phyloP scores from a whole-genome alignment of 2,888 invertebrate genomes.

The Eledona agricola region DNA sequence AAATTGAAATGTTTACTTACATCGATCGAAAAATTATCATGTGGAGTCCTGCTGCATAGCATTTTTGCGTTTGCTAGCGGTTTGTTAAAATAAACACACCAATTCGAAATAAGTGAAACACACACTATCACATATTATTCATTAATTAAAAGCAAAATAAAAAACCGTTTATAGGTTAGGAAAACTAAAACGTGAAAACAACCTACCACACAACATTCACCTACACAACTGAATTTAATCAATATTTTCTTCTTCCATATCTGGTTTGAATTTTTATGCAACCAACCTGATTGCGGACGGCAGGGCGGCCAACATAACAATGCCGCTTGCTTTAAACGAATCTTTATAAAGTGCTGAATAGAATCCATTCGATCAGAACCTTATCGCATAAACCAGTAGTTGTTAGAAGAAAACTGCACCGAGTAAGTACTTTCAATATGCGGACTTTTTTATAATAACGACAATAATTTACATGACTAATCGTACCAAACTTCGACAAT shows the following conservation, averaged over 20 bases:
- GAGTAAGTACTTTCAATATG: no score
- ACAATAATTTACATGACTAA: no score
- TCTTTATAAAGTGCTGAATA: no score
- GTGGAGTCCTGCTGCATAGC: conserved; percentile 49
- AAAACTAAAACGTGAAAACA: conserved; percentile 48
- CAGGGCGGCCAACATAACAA: conserved; percentile 13
- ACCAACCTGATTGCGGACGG: conserved; percentile 10
- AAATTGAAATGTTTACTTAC: conserved; percentile 47
- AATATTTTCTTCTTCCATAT: conserved; percentile 46
- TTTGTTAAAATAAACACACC: conserved; percentile 33
- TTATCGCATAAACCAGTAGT: no score
- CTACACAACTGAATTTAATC: conserved; percentile 53
- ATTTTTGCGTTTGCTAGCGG: conserved; percentile 38
- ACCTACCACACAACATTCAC: conserved; percentile 56
- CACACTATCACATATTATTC: conserved; percentile 43
- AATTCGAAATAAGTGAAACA: conserved; percentile 40
- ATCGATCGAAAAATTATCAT: conserved; percentile 50
- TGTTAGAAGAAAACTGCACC: no score
- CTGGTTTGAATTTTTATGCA: conserved; percentile 22
- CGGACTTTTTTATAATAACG: no score
- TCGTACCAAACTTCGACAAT: no score
- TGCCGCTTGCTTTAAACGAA: no score
- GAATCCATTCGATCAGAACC: no score
- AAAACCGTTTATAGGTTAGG: conserved; percentile 52
- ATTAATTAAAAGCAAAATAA: conserved; percentile 44